A percentile compares a stretch with the other conserved stretches of the same genome.
phyloP scores from a whole-genome alignment of 2,888 invertebrate species.

The Anodontia alba region DNA sequence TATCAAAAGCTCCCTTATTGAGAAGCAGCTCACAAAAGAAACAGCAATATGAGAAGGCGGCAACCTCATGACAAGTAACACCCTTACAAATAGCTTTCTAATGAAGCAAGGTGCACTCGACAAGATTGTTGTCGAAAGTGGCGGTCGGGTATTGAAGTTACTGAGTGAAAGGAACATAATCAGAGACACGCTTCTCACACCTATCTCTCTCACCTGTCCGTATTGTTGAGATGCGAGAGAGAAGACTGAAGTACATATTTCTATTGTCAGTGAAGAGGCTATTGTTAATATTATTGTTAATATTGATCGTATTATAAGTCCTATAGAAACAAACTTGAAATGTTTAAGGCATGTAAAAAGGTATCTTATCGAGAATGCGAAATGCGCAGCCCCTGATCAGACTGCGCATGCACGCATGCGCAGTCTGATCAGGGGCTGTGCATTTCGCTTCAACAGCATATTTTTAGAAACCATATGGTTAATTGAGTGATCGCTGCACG shows the following conservation, averaged over 20 bases:
- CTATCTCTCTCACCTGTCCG: background rate
- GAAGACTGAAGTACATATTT: background rate
- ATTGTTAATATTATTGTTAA: conserved; percentile 12
- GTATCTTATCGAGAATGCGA: too few relatives aligned
- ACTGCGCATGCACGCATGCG: too few relatives aligned
- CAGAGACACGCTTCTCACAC: conserved; percentile 15
- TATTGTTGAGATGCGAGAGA: background rate
- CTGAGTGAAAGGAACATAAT: background rate
- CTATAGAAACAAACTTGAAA: too few relatives aligned
- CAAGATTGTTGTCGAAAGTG: background rate
- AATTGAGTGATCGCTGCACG: too few relatives aligned
- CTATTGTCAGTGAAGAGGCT: conserved; percentile 2
- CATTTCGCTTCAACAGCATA: too few relatives aligned
- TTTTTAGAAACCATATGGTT: too few relatives aligned
- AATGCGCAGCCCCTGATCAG: too few relatives aligned
- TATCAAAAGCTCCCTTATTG: too few relatives aligned
- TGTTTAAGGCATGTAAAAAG: too few relatives aligned
- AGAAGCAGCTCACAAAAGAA: background rate
- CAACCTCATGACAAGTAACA: background rate
- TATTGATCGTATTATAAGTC: background rate
- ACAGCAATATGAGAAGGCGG: background rate
- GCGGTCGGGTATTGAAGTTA: conserved; percentile 1
- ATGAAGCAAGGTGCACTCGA: conserved; percentile 4
- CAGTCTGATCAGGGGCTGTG: too few relatives aligned
- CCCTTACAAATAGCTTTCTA: background rate